Percentiles rank a stretch among this genome's conserved stretches.
phyloP scores from a whole-genome alignment of 2,888 invertebrate species.

The Bibio marci region DNA sequence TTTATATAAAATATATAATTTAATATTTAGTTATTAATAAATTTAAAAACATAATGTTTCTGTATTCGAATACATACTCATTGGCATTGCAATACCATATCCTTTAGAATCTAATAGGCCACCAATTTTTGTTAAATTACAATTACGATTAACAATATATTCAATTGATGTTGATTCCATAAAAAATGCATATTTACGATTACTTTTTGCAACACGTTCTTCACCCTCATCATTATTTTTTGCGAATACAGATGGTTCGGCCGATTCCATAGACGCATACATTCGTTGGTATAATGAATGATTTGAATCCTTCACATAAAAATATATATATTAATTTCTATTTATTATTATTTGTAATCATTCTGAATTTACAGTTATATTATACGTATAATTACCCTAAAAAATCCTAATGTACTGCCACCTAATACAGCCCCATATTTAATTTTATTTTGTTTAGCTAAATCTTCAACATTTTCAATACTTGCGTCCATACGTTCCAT shows the following conservation, averaged over 20 bases:
- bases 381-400: conserved; percentile 59
- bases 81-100: conserved; percentile 83
- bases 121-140: conserved; percentile 65
- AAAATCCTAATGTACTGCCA: conserved; percentile 84
- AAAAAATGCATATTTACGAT: conserved; percentile 75
- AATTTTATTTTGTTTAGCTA: conserved; percentile 82
- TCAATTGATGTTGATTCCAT: conserved; percentile 94
- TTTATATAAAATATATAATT: conserved; percentile 22
- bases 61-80: conserved; percentile 42
- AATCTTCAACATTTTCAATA: conserved; percentile 77
- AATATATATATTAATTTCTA: neutral
- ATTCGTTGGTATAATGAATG: conserved; percentile 51
- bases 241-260: conserved; percentile 66
- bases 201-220: conserved; percentile 54
- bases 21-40: neutral
- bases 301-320: conserved; percentile 32
- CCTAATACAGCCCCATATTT: conserved; percentile 80
- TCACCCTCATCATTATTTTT: conserved; percentile 68
- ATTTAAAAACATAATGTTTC: neutral
- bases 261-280: conserved; percentile 75
- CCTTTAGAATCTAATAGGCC: conserved; percentile 75
- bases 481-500: conserved; percentile 77
- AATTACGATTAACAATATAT: conserved; percentile 67
- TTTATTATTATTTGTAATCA: neutral
- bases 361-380: too few species aligned